Evolutionary conservation across 2,888 invertebrate genomes (phyloP), one percentile per base, ranked within the genome.

Genomic region (Salpingus planirostris): DNA sequence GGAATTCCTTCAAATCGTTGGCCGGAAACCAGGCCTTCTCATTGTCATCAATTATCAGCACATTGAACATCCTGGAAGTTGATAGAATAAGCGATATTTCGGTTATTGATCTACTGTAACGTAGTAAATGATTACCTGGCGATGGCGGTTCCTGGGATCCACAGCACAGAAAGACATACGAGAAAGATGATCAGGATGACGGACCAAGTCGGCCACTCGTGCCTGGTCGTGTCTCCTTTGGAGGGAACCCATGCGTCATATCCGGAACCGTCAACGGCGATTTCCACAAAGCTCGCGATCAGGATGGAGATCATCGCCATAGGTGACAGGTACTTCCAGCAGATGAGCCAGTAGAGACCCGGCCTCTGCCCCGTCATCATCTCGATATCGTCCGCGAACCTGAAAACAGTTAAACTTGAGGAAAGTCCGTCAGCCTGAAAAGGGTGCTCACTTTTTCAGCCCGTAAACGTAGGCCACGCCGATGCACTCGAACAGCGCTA

Each of bases 391-490:
- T 92, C 89, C 2, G 89, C 85, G 59, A 92, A 92, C 65, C 89
- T 89, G 21, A 11, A 36, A 55, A 22, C 10, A 12, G 25, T 13
- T 2, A 31, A 31, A 15, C 7, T 8, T 12, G 3, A 10, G 24
- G 12, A 27, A 24, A 8, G 11, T 10, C 5, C 14, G 6, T 21
- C n/a, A n/a, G n/a, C n/a, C n/a, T n/a, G n/a, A n/a, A 8, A 26
- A 18, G 11, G 27, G 5, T 21, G 13, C 64, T 63, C 59, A 89
- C 89, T 87, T 80, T 57, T 86, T 83, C 3, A 91, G 76, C 12
- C 93, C 93, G 59, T 95, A 95, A 1, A 95, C 83, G 58, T 92
- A 95, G n/a, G 91, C 76, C 7, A 95, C 89, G 2, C 85, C 89
- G 32, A 93, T 69, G 52, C 92, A 90, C 65, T 95, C 93, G 57